A percentile compares a stretch with the other conserved stretches of the same genome.
These are phyloP conservation scores for Halcyon leucocephala DNA, from an alignment of 2,797 vertebrate genomes.

Conservation along the genomic window DNA sequence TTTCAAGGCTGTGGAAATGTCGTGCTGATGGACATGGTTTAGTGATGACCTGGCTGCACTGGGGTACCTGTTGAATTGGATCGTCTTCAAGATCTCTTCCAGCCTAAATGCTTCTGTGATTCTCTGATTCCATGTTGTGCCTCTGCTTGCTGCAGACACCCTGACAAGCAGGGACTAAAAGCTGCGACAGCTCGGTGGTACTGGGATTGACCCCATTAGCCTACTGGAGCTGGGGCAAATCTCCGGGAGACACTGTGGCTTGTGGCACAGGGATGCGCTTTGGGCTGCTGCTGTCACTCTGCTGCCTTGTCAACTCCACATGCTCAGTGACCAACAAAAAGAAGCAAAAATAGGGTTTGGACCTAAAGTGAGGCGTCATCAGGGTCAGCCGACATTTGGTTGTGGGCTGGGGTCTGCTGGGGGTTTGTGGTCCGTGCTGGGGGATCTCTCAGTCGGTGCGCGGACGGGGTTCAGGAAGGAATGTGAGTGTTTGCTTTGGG, in stretches of 20 bases:
- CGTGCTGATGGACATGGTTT: background rate
- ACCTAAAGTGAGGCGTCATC: background rate
- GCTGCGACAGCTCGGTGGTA: rapidly evolving
- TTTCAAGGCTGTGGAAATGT: no score
- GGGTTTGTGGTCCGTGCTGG: background rate
- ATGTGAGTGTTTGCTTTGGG: background rate
- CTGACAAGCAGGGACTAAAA: background rate
- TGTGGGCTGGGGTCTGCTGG: background rate
- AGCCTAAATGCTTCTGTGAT: background rate
- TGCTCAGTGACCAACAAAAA: background rate
- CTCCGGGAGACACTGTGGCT: rapidly evolving
- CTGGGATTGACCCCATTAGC: background rate
- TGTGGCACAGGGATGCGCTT: background rate
- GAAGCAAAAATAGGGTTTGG: background rate
- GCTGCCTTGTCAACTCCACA: background rate
- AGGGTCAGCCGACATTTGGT: rapidly evolving
- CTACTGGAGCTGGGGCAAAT: background rate
- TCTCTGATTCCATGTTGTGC: background rate
- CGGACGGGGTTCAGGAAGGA: background rate
- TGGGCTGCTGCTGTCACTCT: background rate
- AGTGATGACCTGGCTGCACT: background rate
- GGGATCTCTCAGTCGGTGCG: rapidly evolving
- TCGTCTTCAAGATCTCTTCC: background rate
- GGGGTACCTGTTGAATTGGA: background rate
- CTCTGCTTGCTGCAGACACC: background rate